phyloP scores from a whole-genome alignment of 2,113 vertebrate genomes.

The Zingel zingel region DNA sequence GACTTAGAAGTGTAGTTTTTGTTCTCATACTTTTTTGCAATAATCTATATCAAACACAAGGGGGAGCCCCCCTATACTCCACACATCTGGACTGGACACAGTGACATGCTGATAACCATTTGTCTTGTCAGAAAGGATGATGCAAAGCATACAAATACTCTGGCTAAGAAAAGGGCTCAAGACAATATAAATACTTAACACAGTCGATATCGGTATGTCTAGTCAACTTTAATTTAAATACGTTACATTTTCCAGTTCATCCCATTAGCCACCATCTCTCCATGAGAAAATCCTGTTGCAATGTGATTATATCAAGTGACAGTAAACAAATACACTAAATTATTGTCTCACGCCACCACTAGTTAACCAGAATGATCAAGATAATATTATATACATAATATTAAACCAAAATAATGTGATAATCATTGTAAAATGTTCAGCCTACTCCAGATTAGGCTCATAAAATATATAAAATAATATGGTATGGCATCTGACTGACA shows the following conservation, averaged over 20 bases:
- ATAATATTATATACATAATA: not conserved
- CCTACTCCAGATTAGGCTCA: not conserved
- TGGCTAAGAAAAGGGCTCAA: not conserved
- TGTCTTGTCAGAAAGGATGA: not conserved
- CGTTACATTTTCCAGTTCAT: not conserved
- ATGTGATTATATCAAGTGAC: not conserved
- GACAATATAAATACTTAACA: not conserved
- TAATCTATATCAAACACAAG: not conserved
- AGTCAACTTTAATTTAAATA: not conserved
- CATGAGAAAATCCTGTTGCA: not conserved
- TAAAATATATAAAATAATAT: not conserved
- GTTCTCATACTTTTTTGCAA: not conserved
- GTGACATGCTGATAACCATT: not conserved
- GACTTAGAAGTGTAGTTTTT: not conserved
- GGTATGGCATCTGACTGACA: not conserved
- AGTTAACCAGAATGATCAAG: not conserved
- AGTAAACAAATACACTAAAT: not conserved
- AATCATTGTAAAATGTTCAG: not conserved
- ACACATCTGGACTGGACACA: not conserved
- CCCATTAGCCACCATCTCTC: not conserved
- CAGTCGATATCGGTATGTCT: not conserved
- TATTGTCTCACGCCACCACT: not conserved
- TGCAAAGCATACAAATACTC: not conserved
- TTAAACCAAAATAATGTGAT: not conserved
- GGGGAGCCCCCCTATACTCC: not conserved